Conservation (phyloP, 2,113 vertebrate genomes). For the Neogobius melanostomus region DNA sequence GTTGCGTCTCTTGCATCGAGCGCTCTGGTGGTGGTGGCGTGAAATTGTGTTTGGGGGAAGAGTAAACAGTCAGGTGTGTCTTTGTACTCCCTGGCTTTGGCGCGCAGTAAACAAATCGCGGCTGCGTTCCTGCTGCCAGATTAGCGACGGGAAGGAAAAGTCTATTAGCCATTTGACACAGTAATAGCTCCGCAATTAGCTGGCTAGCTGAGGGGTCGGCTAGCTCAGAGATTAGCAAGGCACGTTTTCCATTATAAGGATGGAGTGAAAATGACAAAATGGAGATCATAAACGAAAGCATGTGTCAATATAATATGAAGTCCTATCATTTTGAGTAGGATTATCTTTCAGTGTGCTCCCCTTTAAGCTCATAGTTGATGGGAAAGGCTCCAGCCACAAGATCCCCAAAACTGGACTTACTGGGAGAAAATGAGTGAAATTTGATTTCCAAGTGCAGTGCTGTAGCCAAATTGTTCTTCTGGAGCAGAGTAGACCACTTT, state of each 20-base stretch:
- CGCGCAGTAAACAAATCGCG: conserved; percentile 63
- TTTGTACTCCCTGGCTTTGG: conserved; percentile 48
- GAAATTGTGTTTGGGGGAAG: conserved; percentile 53
- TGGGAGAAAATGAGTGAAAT: neutral
- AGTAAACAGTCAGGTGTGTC: conserved; percentile 55
- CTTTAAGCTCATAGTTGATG: neutral
- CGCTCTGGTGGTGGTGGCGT: conserved; percentile 24
- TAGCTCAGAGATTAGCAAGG: conserved; percentile 25
- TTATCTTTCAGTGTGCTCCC: neutral
- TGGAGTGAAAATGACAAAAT: neutral
- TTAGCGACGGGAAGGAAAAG: conserved; percentile 60
- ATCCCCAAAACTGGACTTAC: neutral
- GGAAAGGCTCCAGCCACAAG: neutral
- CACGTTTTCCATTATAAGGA: conserved; percentile 3
- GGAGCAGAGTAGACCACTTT: neutral
- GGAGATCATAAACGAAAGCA: neutral
- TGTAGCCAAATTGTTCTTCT: conserved; percentile 2
- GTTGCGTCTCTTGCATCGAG: conserved; percentile 32
- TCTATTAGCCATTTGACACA: conserved; percentile 70
- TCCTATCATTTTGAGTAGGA: no score
- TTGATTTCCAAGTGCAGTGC: neutral
- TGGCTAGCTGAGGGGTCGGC: conserved; percentile 39
- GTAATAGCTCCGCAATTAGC: conserved; percentile 69
- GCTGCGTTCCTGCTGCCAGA: conserved; percentile 60
- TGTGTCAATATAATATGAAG: no score